These are phyloP conservation scores for Eolophus roseicapilla DNA, from an alignment of 2,113 vertebrate genomes.

Conservation along the genomic window DNA sequence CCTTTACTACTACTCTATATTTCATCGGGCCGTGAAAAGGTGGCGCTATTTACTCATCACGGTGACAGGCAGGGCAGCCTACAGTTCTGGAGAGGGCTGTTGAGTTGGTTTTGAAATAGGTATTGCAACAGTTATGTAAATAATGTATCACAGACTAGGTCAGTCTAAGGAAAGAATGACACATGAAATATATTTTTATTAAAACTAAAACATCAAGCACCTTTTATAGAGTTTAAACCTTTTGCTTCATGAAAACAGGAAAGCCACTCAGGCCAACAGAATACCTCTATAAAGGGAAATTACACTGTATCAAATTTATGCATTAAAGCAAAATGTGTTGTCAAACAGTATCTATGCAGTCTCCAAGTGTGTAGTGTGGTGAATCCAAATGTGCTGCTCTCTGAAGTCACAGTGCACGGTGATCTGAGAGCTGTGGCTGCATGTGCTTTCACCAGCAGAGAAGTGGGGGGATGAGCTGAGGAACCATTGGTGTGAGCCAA, in stretches of 20 bases:
- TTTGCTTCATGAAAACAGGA: neutral
- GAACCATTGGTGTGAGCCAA: accelerated
- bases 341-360: neutral
- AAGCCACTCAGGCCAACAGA: neutral
- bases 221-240: constrained; percentile 36
- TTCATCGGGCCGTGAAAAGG: constrained; percentile 70
- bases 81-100: constrained; percentile 52
- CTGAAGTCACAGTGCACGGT: accelerated
- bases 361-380: neutral
- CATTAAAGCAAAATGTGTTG: neutral
- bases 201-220: constrained; percentile 29
- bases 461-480: neutral
- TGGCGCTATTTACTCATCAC: constrained; percentile 73
- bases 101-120: constrained; percentile 55
- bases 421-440: neutral
- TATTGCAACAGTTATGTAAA: constrained; percentile 67
- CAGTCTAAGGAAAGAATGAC: neutral
- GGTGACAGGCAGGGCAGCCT: constrained; percentile 71
- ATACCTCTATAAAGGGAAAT: neutral
- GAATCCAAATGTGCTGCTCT: neutral
- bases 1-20: constrained; percentile 71
- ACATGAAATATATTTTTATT: constrained; percentile 35
- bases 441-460: neutral
- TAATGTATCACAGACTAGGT: constrained; percentile 26
- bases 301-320: neutral